A percentile compares a stretch with the other conserved stretches of the same genome.
Conservation (phyloP, 1,140 invertebrate genomes). For the Apis laboriosa region DNA sequence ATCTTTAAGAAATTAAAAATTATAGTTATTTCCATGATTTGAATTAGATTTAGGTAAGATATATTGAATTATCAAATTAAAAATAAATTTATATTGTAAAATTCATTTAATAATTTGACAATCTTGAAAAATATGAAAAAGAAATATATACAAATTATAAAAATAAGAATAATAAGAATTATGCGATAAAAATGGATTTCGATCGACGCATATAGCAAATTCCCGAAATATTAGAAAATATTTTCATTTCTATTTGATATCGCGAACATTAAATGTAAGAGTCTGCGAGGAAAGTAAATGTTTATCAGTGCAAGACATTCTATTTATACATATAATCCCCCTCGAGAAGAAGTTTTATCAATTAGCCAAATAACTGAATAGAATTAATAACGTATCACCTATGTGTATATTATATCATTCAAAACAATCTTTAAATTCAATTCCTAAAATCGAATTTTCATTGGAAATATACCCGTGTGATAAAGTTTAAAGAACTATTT, state of each 20-base stretch:
- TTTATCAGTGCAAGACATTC: background rate
- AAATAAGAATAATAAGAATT: no score
- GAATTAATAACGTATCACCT: background rate
- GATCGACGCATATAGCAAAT: background rate
- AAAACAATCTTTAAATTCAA: background rate
- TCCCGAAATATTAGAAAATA: constrained; percentile 27
- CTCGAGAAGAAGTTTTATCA: background rate
- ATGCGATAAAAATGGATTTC: no score
- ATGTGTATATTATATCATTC: no score
- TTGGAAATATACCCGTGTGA: background rate
- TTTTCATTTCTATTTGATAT: background rate
- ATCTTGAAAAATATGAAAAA: no score
- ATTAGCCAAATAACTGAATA: background rate
- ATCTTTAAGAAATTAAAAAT: background rate
- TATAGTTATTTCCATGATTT: no score
- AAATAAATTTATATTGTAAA: no score
- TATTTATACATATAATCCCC: background rate
- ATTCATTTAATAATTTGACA: no score
- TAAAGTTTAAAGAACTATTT: no score
- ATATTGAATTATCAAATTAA: no score
- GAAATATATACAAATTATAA: no score
- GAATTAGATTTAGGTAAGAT: no score
- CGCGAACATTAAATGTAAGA: background rate
- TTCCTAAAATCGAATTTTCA: background rate
- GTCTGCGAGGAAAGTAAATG: constrained; percentile 8